phyloP scores from a whole-genome alignment of 2,888 invertebrate genomes.

The Scaptomyza parva region DNA sequence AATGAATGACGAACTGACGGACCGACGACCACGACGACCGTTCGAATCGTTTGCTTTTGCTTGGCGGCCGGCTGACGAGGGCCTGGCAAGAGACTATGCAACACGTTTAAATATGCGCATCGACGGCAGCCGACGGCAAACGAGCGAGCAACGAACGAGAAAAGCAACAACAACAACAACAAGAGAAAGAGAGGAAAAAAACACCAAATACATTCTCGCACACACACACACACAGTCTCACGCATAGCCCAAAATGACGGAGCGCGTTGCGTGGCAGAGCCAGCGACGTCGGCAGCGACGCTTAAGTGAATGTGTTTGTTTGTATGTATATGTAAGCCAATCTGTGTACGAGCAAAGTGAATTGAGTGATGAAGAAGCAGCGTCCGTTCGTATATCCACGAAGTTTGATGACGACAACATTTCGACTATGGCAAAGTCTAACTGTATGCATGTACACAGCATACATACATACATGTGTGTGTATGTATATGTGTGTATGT shows the following conservation, averaged over 20 bases:
- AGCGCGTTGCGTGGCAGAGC: slow-evolving; percentile 55
- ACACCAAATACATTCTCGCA: slow-evolving; percentile 53
- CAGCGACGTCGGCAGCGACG: slow-evolving; percentile 45
- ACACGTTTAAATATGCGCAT: slow-evolving; percentile 82
- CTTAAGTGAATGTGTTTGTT: slow-evolving; percentile 25
- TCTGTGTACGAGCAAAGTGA: slow-evolving; percentile 64
- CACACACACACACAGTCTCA: slow-evolving; percentile 34
- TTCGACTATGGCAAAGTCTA: slow-evolving; percentile 63
- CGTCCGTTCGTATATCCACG: slow-evolving; percentile 45
- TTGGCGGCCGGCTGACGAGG: slow-evolving; percentile 66
- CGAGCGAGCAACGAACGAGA: slow-evolving; percentile 68
- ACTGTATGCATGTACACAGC: slow-evolving; percentile 40
- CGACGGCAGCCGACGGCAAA: slow-evolving; percentile 72
- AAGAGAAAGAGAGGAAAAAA: slow-evolving; percentile 30
- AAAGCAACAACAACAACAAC: slow-evolving; percentile 36
- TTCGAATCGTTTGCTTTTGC: slow-evolving; percentile 70
- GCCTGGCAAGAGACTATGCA: slow-evolving; percentile 83
- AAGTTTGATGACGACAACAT: slow-evolving; percentile 73
- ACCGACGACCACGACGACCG: slow-evolving; percentile 64
- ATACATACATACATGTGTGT: neutral
- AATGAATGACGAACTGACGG: slow-evolving; percentile 71
- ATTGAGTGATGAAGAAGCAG: slow-evolving; percentile 64
- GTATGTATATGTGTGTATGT: slow-evolving; percentile 15
- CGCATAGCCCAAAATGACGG: slow-evolving; percentile 65
- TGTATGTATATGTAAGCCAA: slow-evolving; percentile 47